Conservation (phyloP, 2,113 vertebrate species). For the Machaerirhynchus nigripectus region DNA sequence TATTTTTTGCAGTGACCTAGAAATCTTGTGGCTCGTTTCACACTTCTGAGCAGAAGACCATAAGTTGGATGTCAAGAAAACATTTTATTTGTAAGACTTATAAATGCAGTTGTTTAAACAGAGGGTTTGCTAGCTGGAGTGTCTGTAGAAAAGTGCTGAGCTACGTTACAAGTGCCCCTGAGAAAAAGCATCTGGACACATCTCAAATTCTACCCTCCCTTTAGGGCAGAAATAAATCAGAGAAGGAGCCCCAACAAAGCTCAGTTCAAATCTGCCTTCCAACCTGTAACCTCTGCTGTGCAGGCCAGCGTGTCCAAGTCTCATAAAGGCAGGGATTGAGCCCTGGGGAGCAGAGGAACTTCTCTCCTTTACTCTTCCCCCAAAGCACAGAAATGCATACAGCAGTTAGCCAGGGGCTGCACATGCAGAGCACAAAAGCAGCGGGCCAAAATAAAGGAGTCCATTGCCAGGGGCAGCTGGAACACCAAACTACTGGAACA, state of each 20-base stretch:
- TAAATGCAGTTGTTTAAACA: constrained; percentile 8
- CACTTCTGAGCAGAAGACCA: neutral
- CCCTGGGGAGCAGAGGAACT: neutral
- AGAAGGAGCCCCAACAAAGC: neutral
- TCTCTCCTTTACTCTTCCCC: neutral
- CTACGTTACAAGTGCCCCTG: neutral
- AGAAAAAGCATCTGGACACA: constrained; percentile 36
- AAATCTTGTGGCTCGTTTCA: neutral
- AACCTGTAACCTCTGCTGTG: neutral
- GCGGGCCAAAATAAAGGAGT: neutral
- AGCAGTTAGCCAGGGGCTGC: neutral
- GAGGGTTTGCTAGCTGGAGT: neutral
- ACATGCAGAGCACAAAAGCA: fast-evolving
- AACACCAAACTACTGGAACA: neutral
- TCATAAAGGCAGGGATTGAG: neutral
- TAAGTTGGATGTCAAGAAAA: neutral
- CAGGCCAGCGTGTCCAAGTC: neutral
- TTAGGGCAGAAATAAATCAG: neutral
- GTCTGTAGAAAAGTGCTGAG: constrained; percentile 12
- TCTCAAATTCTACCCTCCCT: neutral
- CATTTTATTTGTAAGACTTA: neutral
- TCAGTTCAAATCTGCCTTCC: neutral
- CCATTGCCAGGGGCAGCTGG: neutral
- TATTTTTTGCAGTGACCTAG: neutral
- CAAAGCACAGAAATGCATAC: neutral